Percentiles rank a stretch among this genome's conserved stretches.
Conservation (phyloP, 1,140 invertebrate genomes). For the Conus betulinus region DNA sequence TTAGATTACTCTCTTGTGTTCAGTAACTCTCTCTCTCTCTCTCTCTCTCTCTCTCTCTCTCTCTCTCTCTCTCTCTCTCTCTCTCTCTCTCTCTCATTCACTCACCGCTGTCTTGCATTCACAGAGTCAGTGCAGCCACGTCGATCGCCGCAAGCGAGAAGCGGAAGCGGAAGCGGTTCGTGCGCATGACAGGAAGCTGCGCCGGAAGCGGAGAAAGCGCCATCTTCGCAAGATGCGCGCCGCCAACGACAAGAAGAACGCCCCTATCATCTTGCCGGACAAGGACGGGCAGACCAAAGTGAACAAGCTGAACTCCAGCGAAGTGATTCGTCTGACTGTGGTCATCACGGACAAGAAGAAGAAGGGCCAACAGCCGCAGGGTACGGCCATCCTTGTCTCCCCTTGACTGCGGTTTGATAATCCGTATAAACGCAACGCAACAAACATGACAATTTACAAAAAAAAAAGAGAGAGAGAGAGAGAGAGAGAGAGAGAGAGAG, state of each 20-base stretch:
- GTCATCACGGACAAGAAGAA: slow-evolving; percentile 39
- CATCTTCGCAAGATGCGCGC: background rate
- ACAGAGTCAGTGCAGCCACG: slow-evolving; percentile 33
- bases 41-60: background rate
- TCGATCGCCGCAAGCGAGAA: slow-evolving; percentile 21
- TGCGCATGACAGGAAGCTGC: background rate
- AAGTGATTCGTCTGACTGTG: slow-evolving; percentile 30
- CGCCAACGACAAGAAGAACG: background rate
- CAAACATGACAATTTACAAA: too few relatives aligned
- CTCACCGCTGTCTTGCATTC: background rate
- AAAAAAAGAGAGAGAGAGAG: too few relatives aligned
- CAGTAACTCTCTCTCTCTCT: too few relatives aligned
- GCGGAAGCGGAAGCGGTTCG: background rate
- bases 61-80: background rate
- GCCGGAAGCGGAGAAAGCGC: background rate
- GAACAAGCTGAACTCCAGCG: slow-evolving; percentile 34
- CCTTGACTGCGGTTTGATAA: too few relatives aligned
- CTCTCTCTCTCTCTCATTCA: background rate
- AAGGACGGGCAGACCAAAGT: background rate
- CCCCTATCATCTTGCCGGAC: background rate
- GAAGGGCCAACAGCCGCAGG: background rate
- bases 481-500: too few relatives aligned
- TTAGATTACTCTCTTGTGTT: too few relatives aligned
- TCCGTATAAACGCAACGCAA: too few relatives aligned
- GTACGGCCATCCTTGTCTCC: background rate